Evolutionary conservation across 1,140 invertebrate genomes (phyloP).

Genomic region (Drosophila tani): DNA sequence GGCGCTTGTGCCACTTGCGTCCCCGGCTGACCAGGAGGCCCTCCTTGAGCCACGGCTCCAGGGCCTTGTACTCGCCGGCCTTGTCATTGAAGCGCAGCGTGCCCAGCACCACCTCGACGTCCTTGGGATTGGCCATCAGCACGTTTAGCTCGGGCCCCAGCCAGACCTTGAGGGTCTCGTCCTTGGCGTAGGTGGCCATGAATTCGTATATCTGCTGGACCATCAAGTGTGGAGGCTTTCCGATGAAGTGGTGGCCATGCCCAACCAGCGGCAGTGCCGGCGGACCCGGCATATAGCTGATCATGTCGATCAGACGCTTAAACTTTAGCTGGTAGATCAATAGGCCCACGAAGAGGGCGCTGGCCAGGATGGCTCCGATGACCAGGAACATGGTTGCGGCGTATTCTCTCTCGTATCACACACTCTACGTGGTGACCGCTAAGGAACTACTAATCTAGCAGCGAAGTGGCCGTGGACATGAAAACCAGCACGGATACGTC

Average conservation of each 20-base stretch:
- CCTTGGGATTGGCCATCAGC: slow-evolving; percentile 67
- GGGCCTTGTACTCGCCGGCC: slow-evolving; percentile 87
- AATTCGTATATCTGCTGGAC: slow-evolving; percentile 32
- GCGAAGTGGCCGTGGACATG: not conserved
- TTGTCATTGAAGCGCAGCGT: slow-evolving; percentile 74
- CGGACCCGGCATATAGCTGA: slow-evolving; percentile 63
- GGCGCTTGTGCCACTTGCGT: slow-evolving; percentile 90
- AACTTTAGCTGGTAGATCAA: slow-evolving; percentile 72
- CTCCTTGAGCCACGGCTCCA: slow-evolving; percentile 90
- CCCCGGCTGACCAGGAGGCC: slow-evolving; percentile 89
- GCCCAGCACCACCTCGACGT: slow-evolving; percentile 70
- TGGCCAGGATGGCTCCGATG: slow-evolving; percentile 57
- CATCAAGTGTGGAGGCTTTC: slow-evolving; percentile 59
- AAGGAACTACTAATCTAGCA: slow-evolving; percentile 7
- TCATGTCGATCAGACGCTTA: slow-evolving; percentile 70
- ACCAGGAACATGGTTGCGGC: slow-evolving; percentile 49
- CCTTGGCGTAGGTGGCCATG: slow-evolving; percentile 50
- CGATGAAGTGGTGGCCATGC: slow-evolving; percentile 74
- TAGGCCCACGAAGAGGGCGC: slow-evolving; percentile 49
- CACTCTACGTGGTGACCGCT: not conserved
- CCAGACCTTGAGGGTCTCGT: slow-evolving; percentile 85
- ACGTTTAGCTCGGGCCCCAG: slow-evolving; percentile 75
- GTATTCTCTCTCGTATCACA: not conserved
- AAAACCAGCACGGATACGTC: slow-evolving; percentile 5
- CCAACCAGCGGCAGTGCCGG: slow-evolving; percentile 68